Evolutionary conservation across 2,797 vertebrate species (phyloP), one percentile per base, ranked within the genome.

Genomic region (Darevskia nairensis): DNA sequence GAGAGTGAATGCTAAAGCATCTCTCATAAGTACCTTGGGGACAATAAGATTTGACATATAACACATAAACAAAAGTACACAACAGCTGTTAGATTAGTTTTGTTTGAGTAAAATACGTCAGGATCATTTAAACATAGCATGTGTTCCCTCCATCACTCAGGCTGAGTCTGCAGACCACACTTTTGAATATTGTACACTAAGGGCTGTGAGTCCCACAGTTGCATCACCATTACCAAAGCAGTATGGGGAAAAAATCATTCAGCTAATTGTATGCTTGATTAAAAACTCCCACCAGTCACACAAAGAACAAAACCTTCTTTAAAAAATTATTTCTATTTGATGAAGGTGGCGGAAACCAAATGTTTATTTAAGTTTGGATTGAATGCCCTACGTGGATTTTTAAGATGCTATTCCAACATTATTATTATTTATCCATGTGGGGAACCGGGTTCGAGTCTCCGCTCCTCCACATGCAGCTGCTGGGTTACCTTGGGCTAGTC

Each of bases 1-100:
- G 96, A 96, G 97, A 98, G 97, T 93, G 95, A 97, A 96, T 97
- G 95, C 96, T 98, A 97, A 97, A 96, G 94, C 95, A 95, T 94
- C 95, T 96, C 95, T 97, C 89, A 1, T 96, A 97, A 97, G 96
- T 94, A 96, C 95, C 95, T 94, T 93, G 91, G 96, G 95, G 96
- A 97, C 96, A 95, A 95, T 95, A 90, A 76, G 91, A 93, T 95
- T 95, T 97, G 97, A 97, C 96, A 96, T 95, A 92, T 19, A 96
- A 94, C 95, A 94, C 93, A 91, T 94, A 97, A 97, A 97, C 96
- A 96, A 96, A 97, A 96, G 93, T 94, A 96, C 88, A 91, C 93
- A 96, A 94, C 96, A 97, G 96, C 96, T 97, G 97, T 95, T 96
- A 88, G 92, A 94, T 97, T 96, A 92, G 94, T 94, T 96, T 94